Evolutionary conservation across 2,797 vertebrate genomes (phyloP), one percentile per base, ranked within the genome.

Genomic region (Okamejei kenojei): DNA sequence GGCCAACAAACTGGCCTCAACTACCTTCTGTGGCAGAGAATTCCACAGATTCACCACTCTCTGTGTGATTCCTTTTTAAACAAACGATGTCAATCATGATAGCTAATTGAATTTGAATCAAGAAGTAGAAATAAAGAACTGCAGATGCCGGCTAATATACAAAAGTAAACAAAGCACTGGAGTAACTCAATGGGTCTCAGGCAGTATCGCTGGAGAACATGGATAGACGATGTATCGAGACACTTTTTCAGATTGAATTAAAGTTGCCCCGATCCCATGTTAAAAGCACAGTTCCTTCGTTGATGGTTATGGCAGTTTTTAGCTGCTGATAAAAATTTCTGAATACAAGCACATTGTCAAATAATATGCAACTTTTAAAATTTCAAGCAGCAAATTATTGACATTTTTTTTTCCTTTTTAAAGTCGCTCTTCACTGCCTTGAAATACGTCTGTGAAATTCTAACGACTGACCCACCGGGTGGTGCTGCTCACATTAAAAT

Each of bases 371-470:
- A 15, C 10, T 35, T 19, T 71, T 19, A 35, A 38, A 90, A 68
- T 35, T 68, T 32, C n/a, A 63, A 32, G 35, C 19, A 74, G 19
- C 10, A 54, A 32, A 45, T 15, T 13, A 58, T 26, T 3, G 2
- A 29, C 61, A 29, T 17, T 54, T 26, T 21, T 29, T 29, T 4
- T 45, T 54, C 54, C 45, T 74, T 1, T 2, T 32, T 61, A 81
- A 93, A 99, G 98, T 96, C 96, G 0, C 95, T 99, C 35, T 93
- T 94, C 93, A 96, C 95, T 1, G 96, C 98, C 0, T 94, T 99
- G 95, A 98, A 97, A 94, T 94, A 96, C 32, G 96, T 97, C 61
- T 99, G 98, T 0, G 97, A 98, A 96, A 97, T 99, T 95, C 96
- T 99, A 93, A 98, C 97, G 0, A 90, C 94, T 0, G 97, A 98